Evolutionary conservation across 2,888 invertebrate genomes (phyloP).

Genomic region (Eristalis arbustorum): DNA sequence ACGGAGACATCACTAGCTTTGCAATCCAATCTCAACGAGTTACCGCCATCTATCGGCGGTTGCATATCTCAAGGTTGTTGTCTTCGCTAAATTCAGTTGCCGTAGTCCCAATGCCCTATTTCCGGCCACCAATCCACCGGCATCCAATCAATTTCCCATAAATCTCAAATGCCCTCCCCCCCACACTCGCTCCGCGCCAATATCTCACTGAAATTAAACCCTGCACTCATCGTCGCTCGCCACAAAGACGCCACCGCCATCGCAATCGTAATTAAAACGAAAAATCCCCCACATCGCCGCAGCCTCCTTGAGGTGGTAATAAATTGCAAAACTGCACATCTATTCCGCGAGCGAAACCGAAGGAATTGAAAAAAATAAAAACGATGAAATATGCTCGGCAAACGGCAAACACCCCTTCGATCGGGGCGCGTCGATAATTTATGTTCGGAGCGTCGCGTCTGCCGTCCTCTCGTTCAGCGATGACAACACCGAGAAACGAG

Average conservation of each 20-base stretch:
- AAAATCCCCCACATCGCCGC: background rate
- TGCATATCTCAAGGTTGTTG: no score
- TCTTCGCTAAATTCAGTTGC: no score
- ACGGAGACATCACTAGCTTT: no score
- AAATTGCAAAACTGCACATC: slow-evolving; percentile 29
- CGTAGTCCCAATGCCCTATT: no score
- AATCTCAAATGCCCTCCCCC: background rate
- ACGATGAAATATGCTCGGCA: slow-evolving; percentile 14
- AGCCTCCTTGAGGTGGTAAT: slow-evolving; percentile 41
- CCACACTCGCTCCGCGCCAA: background rate
- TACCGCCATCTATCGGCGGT: no score
- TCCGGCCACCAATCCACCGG: no score
- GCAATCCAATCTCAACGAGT: no score
- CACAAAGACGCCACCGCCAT: slow-evolving; percentile 27
- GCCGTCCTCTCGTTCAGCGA: background rate
- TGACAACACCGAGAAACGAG: background rate
- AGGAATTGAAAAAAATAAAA: background rate
- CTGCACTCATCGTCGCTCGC: slow-evolving; percentile 11
- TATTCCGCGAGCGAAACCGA: background rate
- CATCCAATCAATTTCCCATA: background rate
- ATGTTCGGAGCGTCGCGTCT: slow-evolving; percentile 12
- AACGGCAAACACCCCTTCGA: slow-evolving; percentile 44
- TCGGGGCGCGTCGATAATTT: slow-evolving; percentile 37
- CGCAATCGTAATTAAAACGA: slow-evolving; percentile 45
- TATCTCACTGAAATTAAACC: slow-evolving; percentile 19